Base-by-base conservation (phyloP, 2,113 vertebrate species). In the Pipa parva region DNA sequence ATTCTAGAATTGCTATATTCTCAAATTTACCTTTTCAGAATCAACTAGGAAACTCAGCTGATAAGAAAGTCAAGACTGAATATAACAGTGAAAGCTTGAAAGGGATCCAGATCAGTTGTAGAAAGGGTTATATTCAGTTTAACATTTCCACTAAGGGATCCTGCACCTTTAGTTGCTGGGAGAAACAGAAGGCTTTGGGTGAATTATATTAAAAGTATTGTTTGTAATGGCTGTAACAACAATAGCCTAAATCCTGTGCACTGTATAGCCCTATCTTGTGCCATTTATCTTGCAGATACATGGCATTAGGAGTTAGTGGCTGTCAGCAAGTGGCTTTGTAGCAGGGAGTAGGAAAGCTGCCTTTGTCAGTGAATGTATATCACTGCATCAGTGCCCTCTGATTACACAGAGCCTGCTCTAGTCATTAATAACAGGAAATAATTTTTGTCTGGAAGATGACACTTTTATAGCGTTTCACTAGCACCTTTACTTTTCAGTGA, bases 261-360 rank as follows among this genome's bases (percentile, higher is more conserved):
- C 76, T 79, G 42, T 86, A 82, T 85, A 86, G 84, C 85, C 79
- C 77, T 87, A 83, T 83, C 83, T 78, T 0, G 3, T 49, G 77
- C 85, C 83, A 88, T 91, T 88, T 78, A 85, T 90, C 87, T 89
- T 86, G 79, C 80, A 85, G 85, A 87, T 89, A 86, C 78, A 85
- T 79, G 77, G 80, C 0, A 0, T 77, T 76, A 73, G 79, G 84
- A 82, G 83, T 79, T 78, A 81, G 81, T 63, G 63, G 79, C 77
- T 78, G 83, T 78, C 80, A 52, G 78, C 84, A 76, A 77, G 76
- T 79, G 79, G 79, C 77, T 81, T 49, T 78, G 71, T 79, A 81
- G 81, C 81, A 72, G 51, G 20, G 75, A 81, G 83, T 73, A 81
- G 80, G 78, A 82, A 78, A 73, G 80, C 78, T 81, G 28, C 45